phyloP scores from a whole-genome alignment of 2,888 invertebrate genomes.

The Tubiluchus corallicola region DNA sequence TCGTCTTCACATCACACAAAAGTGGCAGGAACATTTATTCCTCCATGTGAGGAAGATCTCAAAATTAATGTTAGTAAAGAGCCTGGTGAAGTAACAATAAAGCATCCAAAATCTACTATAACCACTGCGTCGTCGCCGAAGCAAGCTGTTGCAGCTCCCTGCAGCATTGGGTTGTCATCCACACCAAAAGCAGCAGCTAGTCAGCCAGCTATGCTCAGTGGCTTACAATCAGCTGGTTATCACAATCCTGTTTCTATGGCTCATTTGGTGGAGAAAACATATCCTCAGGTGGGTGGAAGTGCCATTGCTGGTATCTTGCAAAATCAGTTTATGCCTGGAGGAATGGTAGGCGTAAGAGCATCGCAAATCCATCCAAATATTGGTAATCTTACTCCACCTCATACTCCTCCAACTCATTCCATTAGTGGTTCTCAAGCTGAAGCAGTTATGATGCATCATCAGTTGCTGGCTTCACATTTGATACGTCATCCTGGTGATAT shows the following conservation, averaged over 20 bases:
- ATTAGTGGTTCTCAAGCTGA: background rate
- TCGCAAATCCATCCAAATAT: too few relatives aligned
- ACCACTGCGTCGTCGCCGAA: background rate
- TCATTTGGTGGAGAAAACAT: background rate
- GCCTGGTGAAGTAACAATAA: background rate
- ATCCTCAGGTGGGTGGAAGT: background rate
- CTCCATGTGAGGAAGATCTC: background rate
- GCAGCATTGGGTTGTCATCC: background rate
- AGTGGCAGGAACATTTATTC: background rate
- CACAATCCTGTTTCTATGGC: background rate
- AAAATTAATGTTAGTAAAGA: background rate
- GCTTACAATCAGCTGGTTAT: too few relatives aligned
- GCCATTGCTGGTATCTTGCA: constrained; percentile 1
- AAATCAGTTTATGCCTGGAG: too few relatives aligned
- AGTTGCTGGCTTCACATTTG: background rate
- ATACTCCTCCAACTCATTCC: background rate
- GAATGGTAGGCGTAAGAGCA: too few relatives aligned
- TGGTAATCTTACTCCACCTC: too few relatives aligned
- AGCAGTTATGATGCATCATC: background rate
- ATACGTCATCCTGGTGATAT: background rate
- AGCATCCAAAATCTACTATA: constrained; percentile 1
- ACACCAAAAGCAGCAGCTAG: too few relatives aligned
- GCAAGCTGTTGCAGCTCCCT: background rate
- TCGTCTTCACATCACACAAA: background rate
- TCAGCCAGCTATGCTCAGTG: background rate